phyloP scores from a whole-genome alignment of 2,113 vertebrate genomes.

The Psittacara wagleri region DNA sequence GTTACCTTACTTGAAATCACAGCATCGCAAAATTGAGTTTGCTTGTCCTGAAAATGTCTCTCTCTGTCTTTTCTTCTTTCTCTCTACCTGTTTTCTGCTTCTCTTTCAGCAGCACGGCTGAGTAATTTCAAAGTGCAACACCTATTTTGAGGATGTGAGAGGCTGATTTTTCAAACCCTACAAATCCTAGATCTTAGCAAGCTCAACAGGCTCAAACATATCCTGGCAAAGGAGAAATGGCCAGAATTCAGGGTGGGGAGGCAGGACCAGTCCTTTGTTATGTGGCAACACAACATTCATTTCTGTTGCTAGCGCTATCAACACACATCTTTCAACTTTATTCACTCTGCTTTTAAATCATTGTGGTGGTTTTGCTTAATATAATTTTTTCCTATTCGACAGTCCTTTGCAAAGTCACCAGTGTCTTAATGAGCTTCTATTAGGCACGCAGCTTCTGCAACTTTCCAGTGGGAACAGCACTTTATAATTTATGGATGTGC shows the following conservation, averaged over 20 bases:
- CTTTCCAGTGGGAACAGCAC: neutral
- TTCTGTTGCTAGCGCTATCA: neutral
- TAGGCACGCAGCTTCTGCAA: neutral
- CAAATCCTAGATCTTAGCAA: neutral
- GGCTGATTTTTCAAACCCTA: neutral
- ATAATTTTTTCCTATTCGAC: neutral
- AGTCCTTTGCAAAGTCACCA: neutral
- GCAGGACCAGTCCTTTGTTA: neutral
- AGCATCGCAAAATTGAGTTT: neutral
- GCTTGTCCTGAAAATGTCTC: neutral
- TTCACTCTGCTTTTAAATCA: neutral
- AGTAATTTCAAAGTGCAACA: neutral
- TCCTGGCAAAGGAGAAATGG: neutral
- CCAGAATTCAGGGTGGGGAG: neutral
- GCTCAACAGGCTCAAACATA: neutral
- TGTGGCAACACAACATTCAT: neutral
- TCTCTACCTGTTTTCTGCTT: neutral
- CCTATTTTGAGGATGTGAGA: neutral
- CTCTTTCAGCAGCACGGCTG: neutral
- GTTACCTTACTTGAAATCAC: neutral
- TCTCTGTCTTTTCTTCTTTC: neutral
- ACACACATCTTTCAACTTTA: neutral
- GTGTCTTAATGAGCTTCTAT: neutral
- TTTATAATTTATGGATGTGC: conserved; percentile 1
- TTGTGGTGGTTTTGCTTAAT: neutral